phyloP scores from a whole-genome alignment of 2,797 vertebrate genomes.

The Buceros bicornis region DNA sequence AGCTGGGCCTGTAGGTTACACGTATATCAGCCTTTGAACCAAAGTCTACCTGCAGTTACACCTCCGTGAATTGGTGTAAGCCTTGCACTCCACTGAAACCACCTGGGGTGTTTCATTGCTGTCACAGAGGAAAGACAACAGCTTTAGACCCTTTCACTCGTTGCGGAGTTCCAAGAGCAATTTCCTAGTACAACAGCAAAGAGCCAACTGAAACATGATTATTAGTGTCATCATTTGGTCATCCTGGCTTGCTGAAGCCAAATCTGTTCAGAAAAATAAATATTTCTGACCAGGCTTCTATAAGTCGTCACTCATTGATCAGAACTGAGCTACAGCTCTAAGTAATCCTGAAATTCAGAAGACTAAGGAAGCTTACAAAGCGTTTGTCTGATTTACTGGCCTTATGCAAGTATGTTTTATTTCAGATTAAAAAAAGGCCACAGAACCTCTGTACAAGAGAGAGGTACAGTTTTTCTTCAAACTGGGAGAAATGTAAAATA shows the following conservation, averaged over 20 bases:
- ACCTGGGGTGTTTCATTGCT: background rate
- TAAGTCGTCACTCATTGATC: background rate
- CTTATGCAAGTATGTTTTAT: background rate
- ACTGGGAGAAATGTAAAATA: background rate
- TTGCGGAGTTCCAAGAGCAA: background rate
- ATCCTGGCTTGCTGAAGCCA: background rate
- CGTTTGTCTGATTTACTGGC: background rate
- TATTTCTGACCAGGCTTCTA: background rate
- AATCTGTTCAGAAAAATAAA: background rate
- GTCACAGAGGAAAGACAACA: background rate
- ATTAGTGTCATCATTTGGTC: background rate
- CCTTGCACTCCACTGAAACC: background rate
- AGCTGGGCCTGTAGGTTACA: background rate
- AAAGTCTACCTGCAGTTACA: conserved; percentile 6
- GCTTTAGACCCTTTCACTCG: background rate
- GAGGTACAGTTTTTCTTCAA: background rate
- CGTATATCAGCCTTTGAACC: background rate
- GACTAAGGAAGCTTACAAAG: background rate
- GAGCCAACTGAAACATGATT: background rate
- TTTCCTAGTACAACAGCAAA: background rate
- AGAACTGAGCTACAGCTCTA: background rate
- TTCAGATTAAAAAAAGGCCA: background rate
- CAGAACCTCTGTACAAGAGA: background rate
- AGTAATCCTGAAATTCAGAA: background rate
- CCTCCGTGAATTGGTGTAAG: background rate